Conservation (phyloP, 2,797 vertebrate species). For the Pangasius macronema region DNA sequence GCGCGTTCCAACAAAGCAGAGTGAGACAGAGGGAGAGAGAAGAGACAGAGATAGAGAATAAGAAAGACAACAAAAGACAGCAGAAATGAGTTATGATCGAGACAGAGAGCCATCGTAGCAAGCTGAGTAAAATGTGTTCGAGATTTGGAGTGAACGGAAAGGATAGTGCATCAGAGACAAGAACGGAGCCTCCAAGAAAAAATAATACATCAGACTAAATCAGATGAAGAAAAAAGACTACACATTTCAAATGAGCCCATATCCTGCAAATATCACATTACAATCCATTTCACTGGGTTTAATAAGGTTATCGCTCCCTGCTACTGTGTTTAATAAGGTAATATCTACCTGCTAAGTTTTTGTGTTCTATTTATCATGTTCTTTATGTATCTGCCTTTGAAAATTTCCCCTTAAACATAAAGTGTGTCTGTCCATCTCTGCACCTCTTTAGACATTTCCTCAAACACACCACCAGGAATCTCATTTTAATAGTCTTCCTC, state of each 20-base stretch:
- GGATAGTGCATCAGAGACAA: neutral
- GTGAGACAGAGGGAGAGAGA: conserved; percentile 24
- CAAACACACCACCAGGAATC: neutral
- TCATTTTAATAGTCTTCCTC: conserved; percentile 8
- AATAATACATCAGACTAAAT: neutral
- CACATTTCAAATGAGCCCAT: conserved; percentile 19
- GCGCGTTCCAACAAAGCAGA: conserved; percentile 40
- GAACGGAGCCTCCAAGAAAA: neutral
- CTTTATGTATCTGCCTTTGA: neutral
- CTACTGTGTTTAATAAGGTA: neutral
- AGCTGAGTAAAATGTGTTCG: conserved; percentile 8
- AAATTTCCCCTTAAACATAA: neutral
- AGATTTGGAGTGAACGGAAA: neutral
- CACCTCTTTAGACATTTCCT: neutral
- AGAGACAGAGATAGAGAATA: neutral
- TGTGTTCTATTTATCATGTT: neutral
- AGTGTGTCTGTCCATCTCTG: neutral
- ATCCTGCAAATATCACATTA: conserved; percentile 14
- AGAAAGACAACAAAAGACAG: conserved; percentile 14
- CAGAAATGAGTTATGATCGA: conserved; percentile 3
- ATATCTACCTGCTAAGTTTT: neutral
- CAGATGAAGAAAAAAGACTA: neutral
- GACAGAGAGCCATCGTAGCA: neutral
- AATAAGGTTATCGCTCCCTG: conserved; percentile 5
- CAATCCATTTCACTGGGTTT: neutral